Evolutionary conservation across 1,140 invertebrate species (phyloP), one percentile per base, ranked within the genome.

Genomic region (Myzus persicae): DNA sequence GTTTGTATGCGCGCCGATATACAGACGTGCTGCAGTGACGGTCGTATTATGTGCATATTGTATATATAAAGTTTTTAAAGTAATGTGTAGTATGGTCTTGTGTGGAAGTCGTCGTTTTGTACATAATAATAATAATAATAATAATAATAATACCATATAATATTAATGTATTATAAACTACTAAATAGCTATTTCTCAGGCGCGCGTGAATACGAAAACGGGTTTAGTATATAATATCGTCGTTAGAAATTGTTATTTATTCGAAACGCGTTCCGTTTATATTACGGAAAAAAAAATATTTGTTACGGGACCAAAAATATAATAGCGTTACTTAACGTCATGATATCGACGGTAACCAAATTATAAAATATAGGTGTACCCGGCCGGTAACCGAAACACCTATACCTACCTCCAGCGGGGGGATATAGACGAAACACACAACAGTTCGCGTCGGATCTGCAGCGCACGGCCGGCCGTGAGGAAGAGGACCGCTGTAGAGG

Each of bases 211-310:
- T 89, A 46, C 9, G 38, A 54, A 54, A 48, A 82, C 76, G 91
- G 90, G 51, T 90, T 90, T 42, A n/a, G 26, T 22, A 36, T 36
- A n/a, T 89, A 22, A 48, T 81, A 38, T 51, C 87, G 46, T 89
- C 36, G 31, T 89, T 40, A 54, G 36, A 89, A 89, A 89, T 26
- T 76, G 76, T 91, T 92, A 81, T 81, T 46, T 82, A 92, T 92
- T 92, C 91, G 14, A 92, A 82, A 92, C n/a, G 59, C 44, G 91
- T 92, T 82, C 9, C 36, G 44, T 89, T 89, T 40, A 26, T 26
- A 89, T 38, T 54, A 54, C 24, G 36, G 88, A 31, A 89, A 36
- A 18, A 89, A 54, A 54, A 54, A 89, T 51, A 38, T 89, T 89
- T 54, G 36, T 89, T 54, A 54, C 88, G 1, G 48, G n/a, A 54